Base-by-base conservation (phyloP, 2,888 invertebrate genomes). In the Lasioglossum malachurum region DNA sequence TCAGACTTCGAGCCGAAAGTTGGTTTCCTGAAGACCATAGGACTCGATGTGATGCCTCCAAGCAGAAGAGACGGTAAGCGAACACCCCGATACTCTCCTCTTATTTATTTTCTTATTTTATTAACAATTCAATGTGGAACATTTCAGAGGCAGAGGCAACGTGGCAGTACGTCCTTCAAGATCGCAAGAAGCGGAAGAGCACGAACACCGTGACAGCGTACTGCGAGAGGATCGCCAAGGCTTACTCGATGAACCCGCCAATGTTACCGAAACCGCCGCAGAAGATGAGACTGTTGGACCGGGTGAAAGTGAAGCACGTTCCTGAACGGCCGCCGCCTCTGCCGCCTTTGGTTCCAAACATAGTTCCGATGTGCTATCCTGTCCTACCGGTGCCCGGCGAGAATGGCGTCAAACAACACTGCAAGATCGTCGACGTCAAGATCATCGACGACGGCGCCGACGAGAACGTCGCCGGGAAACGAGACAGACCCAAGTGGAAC, bases 91-190 rank as follows among this genome's bases (percentile, higher is more conserved):
- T 27, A n/a, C 14, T 27, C 14, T 60, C 12, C 12, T 4, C 2
- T 8, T 10, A 41, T 57, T 0, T 2, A 1, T 53, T 2, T 23
- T n/a, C 10, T 12, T 2, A 10, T 41, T 41, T 41, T 41, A 38
- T 41, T 41, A 41, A 41, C 41, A 2, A 12, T 10, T 41, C 1
- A 69, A 44, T 4, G 14, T n/a, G 14, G 60, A 23, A 10, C 10
- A 8, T 38, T 96, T 78, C 95, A 97, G 97, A 96, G 86, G 96
- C 96, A 92, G 97, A 97, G 94, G 95, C 95, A 77, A 96, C 96
- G 74, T 97, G 97, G 97, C 96, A 96, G 91, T 96, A 96, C 93
- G 96, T 97, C 87, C 91, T 97, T 4, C 96, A 96, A 93, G 97
- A 97, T 89, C 96, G 97, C 75, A 96, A 96, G 89, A 96, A 96